phyloP scores from a whole-genome alignment of 2,888 invertebrate species.

The Parapristionchus giblindavisi region DNA sequence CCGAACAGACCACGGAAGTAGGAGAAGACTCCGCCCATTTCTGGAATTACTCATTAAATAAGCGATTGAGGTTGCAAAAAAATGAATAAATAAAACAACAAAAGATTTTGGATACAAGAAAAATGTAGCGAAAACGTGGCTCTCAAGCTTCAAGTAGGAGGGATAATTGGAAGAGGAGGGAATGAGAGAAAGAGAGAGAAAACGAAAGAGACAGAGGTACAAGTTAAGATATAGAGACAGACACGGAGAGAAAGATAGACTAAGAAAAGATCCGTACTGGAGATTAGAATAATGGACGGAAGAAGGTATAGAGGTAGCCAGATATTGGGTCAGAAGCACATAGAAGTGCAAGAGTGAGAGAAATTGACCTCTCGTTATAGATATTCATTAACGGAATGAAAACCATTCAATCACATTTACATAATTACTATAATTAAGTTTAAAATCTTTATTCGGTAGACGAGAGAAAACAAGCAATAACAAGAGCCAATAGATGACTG shows the following conservation, averaged over 20 bases:
- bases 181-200: slow-evolving; percentile 27
- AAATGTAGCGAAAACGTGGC: not conserved
- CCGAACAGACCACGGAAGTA: slow-evolving; percentile 88
- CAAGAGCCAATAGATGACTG: not conserved
- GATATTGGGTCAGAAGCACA: not conserved
- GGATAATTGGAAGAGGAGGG: not conserved
- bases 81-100: not conserved
- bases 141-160: not conserved
- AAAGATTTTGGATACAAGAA: not conserved
- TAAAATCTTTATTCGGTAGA: slow-evolving; percentile 17
- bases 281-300: not conserved
- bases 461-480: slow-evolving; percentile 3
- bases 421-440: slow-evolving; percentile 3
- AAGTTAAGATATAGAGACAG: slow-evolving; percentile 16
- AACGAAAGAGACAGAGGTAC: slow-evolving; percentile 30
- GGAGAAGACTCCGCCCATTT: slow-evolving; percentile 87
- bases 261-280: not conserved
- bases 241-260: not conserved
- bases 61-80: not conserved
- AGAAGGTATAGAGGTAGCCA: not conserved
- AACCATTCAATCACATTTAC: slow-evolving; percentile 26
- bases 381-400: slow-evolving; percentile 15
- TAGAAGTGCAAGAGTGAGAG: not conserved
- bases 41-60: not conserved
- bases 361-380: slow-evolving; percentile 15